A percentile compares a stretch with the other conserved stretches of the same genome.
These are phyloP conservation scores for Sebastes umbrosus DNA, from an alignment of 2,797 vertebrate species.

Conservation along the genomic window DNA sequence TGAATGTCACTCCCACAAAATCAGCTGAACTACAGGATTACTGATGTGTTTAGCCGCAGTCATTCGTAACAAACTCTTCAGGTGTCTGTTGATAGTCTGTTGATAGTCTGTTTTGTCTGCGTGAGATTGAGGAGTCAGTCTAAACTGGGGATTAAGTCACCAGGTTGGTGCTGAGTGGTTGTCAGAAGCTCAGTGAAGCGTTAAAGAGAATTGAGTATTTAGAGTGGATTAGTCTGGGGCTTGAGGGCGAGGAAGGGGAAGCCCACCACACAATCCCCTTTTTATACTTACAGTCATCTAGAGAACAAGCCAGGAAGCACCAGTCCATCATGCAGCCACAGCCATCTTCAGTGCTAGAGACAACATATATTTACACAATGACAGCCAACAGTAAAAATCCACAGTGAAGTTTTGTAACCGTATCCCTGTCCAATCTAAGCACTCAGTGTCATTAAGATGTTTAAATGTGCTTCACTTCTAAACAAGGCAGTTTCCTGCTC, in stretches of 20 bases:
- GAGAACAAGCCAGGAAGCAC: not conserved
- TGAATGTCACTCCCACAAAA: not conserved
- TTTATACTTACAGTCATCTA: conserved; percentile 15
- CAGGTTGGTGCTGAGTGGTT: conserved; percentile 13
- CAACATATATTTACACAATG: conserved; percentile 1
- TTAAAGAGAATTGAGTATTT: conserved; percentile 41
- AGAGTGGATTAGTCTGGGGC: conserved; percentile 61
- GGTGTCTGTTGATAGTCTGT: conserved; percentile 13
- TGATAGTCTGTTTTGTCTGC: conserved; percentile 35
- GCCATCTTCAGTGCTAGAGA: conserved; percentile 2
- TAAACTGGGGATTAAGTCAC: conserved; percentile 47
- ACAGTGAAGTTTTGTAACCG: not conserved
- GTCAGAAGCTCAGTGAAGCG: conserved; percentile 30
- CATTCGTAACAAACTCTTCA: not conserved
- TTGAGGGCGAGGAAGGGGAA: conserved; percentile 23
- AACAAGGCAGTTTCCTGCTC: not conserved
- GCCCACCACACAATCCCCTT: conserved; percentile 17
- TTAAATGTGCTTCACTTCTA: not conserved
- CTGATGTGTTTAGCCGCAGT: not conserved
- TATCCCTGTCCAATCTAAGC: not conserved
- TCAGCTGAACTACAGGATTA: not conserved
- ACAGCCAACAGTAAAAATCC: not conserved
- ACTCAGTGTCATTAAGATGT: not conserved
- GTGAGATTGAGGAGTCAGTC: not conserved
- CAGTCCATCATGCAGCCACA: not conserved